These are phyloP conservation scores for Ceratitis capitata DNA, from an alignment of 1,140 invertebrate genomes.

Conservation along the genomic window DNA sequence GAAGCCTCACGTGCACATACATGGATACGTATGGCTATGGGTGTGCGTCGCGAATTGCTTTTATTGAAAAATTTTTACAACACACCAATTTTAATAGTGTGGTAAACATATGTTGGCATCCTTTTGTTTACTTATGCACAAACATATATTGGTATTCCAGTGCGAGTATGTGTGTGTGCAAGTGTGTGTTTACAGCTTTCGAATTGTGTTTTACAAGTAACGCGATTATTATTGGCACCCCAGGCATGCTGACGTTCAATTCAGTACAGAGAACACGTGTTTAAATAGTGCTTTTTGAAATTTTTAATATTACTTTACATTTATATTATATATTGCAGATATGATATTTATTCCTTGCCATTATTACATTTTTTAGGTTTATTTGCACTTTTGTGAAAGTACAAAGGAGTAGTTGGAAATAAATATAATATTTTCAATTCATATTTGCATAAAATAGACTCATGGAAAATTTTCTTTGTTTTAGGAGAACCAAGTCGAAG, in stretches of 20 bases:
- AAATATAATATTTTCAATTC: too few species aligned
- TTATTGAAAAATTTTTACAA: constrained; percentile 7
- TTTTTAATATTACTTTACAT: background rate
- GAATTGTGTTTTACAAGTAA: background rate
- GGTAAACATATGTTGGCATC: background rate
- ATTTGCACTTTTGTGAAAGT: too few species aligned
- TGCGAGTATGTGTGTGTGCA: background rate
- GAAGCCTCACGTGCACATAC: background rate
- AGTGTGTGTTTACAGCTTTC: background rate
- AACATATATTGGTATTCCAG: background rate
- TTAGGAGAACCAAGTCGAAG: too few species aligned
- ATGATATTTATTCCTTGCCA: background rate
- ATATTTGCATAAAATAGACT: too few species aligned
- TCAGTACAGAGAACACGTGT: background rate
- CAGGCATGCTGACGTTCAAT: background rate
- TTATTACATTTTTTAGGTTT: background rate
- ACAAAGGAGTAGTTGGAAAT: too few species aligned
- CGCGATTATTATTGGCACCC: background rate
- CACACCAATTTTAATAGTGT: constrained; percentile 9
- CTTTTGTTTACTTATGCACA: background rate
- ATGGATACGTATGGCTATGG: background rate
- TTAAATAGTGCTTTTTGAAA: background rate
- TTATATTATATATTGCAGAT: background rate
- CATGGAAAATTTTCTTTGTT: too few species aligned
- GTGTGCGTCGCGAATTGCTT: background rate